Percentiles rank a stretch among this genome's conserved stretches.
phyloP scores from a whole-genome alignment of 2,888 invertebrate genomes.

The Papilio protenor region DNA sequence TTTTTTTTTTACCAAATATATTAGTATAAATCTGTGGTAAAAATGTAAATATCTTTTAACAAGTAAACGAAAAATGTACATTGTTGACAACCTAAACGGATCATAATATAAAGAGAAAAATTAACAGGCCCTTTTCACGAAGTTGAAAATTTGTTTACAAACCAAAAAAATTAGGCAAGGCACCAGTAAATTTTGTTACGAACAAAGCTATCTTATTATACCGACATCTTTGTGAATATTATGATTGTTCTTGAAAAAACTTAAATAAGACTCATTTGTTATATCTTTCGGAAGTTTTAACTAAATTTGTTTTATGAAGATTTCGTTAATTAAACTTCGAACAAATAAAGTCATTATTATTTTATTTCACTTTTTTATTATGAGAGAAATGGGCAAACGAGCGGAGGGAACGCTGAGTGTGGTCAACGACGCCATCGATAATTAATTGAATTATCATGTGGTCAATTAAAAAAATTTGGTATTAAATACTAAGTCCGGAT shows the following conservation, averaged over 20 bases:
- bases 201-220: slow-evolving; percentile 31
- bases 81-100: neutral
- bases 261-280: slow-evolving; percentile 25
- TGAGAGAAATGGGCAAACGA: no score
- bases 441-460: no score
- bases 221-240: slow-evolving; percentile 27
- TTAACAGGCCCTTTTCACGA: slow-evolving; percentile 8
- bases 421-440: no score
- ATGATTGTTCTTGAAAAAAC: slow-evolving; percentile 27
- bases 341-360: neutral
- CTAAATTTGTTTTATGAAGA: neutral
- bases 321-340: neutral
- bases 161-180: slow-evolving; percentile 21
- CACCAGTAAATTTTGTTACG: slow-evolving; percentile 28
- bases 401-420: no score
- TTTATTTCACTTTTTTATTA: no score
- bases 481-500: neutral
- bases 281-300: slow-evolving; percentile 2
- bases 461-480: no score
- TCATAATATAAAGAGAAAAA: neutral
- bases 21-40: neutral
- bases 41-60: neutral
- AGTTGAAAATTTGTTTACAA: slow-evolving; percentile 27
- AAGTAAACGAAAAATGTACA: slow-evolving; percentile 3
- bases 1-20: neutral